Base-by-base conservation (phyloP, 2,113 vertebrate genomes). In the Coptodon bakossiorum region DNA sequence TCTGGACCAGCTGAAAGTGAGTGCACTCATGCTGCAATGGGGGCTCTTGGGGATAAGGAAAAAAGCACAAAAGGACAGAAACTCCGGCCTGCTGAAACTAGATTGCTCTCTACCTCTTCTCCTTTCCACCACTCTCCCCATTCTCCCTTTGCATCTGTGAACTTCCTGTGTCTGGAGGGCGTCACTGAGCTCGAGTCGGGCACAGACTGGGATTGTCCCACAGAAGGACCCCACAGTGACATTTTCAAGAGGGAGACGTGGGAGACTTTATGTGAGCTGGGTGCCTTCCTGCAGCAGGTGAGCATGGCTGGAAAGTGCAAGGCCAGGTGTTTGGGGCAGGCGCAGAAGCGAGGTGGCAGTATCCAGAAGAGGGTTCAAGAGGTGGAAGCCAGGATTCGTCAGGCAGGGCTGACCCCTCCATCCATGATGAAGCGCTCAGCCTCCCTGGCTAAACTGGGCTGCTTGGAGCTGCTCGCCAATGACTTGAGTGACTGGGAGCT, bases 351-450 rank as follows among this genome's bases (percentile, higher is more conserved):
- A 84, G 86, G 93, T 14, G 38, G 57, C 82, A 71, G 52, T 6
- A 81, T 97, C 81, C 97, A 96, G 83, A 97, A 95, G 86, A 95
- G 83, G 7, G 90, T 96, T 0, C 90, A 96, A 91, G 97, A 98
- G 88, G 96, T 97, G 1, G 97, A 98, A 82, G 96, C 97, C 27
- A 95, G 94, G 68, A 96, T 97, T n/a, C 97, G 97, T 63, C 98
- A 98, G 9, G 97, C 97, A 0, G 98, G 97, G 31, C 96, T 98
- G 90, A 98, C 97, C 83, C 96, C 96, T 1, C 98, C 98, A 1
- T 98, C 97, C 53, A 95, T 97, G 38, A 98, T 99, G 97, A 99
- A 98, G 91, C 98, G 98, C 50, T 99, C 98, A 0, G 98, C 98
- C 2, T 99, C 98, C 7, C 90, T 99, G 48, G 97, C 98, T 93